A percentile compares a stretch with the other conserved stretches of the same genome.
Evolutionary conservation across 2,113 vertebrate species (phyloP).

Genomic region (Isurus oxyrinchus): DNA sequence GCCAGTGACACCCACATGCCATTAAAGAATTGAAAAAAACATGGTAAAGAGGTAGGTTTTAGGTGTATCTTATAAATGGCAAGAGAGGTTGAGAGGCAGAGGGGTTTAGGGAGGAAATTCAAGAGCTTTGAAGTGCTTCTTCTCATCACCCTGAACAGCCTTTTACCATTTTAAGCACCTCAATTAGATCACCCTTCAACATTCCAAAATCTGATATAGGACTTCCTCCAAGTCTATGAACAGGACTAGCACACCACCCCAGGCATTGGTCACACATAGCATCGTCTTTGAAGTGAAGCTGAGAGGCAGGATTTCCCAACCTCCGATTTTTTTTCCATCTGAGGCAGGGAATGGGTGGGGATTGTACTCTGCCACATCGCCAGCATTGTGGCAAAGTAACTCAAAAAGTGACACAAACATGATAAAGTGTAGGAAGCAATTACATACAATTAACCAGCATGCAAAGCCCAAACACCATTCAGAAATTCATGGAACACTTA

Average conservation of each 20-base stretch:
- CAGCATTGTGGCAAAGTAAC: background rate
- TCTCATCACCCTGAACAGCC: background rate
- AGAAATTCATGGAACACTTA: constrained; percentile 53
- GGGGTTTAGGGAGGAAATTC: background rate
- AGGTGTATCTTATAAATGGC: background rate
- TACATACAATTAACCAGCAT: background rate
- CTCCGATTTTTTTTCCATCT: background rate
- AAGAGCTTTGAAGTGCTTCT: background rate
- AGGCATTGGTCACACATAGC: background rate
- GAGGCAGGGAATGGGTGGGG: background rate
- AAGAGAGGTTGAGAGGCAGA: background rate
- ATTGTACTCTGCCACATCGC: background rate
- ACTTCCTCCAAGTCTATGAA: background rate
- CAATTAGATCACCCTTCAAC: background rate
- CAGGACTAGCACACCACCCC: background rate
- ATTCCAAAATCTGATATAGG: background rate
- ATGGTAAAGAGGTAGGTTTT: background rate
- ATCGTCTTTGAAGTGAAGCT: background rate
- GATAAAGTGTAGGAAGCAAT: background rate
- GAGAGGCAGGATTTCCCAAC: background rate
- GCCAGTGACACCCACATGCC: no score
- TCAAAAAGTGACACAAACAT: background rate
- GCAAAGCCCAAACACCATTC: background rate
- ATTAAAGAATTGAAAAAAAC: no score
- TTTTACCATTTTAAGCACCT: background rate